Percentiles rank a stretch among this genome's conserved stretches.
These are phyloP conservation scores for Phalanger gymnotis DNA, from an alignment of 2,797 vertebrate genomes.

Conservation along the genomic window DNA sequence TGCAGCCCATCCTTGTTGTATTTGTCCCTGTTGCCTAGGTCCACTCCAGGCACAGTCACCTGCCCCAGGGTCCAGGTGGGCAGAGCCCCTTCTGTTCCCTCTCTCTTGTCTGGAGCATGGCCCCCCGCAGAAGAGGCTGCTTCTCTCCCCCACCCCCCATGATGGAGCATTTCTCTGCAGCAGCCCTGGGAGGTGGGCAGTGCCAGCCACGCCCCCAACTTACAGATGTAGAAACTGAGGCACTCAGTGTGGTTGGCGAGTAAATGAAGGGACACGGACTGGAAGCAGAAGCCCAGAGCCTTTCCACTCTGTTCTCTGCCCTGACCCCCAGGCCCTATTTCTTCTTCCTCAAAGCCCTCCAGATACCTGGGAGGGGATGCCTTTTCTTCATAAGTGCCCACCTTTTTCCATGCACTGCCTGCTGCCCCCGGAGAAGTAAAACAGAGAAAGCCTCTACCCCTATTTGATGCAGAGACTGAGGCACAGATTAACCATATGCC, in stretches of 20 bases:
- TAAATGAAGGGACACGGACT: too few species aligned
- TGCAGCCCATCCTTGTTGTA: not conserved
- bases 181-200: not conserved
- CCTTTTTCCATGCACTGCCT: not conserved
- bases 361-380: too few species aligned
- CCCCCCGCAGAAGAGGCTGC: too few species aligned
- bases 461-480: not conserved
- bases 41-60: not conserved
- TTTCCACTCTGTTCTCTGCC: not conserved
- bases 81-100: not conserved
- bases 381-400: not conserved
- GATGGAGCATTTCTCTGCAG: not conserved
- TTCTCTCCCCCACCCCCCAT: not conserved
- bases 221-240: not conserved
- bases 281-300: not conserved
- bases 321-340: not conserved
- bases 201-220: not conserved
- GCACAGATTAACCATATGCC: too few species aligned
- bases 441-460: not conserved
- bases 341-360: not conserved
- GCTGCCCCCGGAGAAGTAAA: not conserved
- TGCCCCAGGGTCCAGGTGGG: conserved; percentile 47
- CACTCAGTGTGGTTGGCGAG: not conserved
- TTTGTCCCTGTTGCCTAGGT: not conserved
- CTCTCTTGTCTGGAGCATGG: not conserved